Conservation (phyloP, 1,140 invertebrate species). For the Kradibia gibbosae region DNA sequence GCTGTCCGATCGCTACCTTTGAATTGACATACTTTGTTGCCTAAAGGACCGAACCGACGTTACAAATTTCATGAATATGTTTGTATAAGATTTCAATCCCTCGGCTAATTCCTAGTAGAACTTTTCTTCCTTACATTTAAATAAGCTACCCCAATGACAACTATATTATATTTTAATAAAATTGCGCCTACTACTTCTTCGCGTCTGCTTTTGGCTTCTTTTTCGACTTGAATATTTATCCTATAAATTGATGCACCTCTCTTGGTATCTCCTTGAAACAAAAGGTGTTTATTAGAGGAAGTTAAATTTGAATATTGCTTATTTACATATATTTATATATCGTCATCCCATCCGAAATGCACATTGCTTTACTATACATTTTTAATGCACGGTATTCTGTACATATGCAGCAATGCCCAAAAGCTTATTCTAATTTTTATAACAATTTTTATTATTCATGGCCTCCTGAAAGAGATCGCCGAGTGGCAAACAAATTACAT, state of each 20-base stretch:
- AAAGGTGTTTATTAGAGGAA: background rate
- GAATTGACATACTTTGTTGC: background rate
- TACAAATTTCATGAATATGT: background rate
- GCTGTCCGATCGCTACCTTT: too few relatives aligned
- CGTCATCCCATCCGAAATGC: background rate
- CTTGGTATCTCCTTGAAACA: background rate
- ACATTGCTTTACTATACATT: too few relatives aligned
- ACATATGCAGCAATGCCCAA: too few relatives aligned
- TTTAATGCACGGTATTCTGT: too few relatives aligned
- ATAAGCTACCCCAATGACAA: background rate
- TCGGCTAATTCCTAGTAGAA: background rate
- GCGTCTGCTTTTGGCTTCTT: too few relatives aligned
- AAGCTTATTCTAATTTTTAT: too few relatives aligned
- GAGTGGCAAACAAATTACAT: background rate
- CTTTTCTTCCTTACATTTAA: background rate
- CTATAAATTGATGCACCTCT: background rate
- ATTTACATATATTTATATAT: slow-evolving; percentile 3
- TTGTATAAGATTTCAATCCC: background rate
- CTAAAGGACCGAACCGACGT: too few relatives aligned
- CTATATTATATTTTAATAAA: too few relatives aligned
- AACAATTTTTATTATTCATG: background rate
- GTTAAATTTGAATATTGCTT: background rate
- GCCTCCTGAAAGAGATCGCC: background rate
- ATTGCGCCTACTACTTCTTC: too few relatives aligned
- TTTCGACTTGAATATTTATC: too few relatives aligned